Evolutionary conservation across 2,888 invertebrate genomes (phyloP), one percentile per base, ranked within the genome.

Genomic region (Amiota minor): DNA sequence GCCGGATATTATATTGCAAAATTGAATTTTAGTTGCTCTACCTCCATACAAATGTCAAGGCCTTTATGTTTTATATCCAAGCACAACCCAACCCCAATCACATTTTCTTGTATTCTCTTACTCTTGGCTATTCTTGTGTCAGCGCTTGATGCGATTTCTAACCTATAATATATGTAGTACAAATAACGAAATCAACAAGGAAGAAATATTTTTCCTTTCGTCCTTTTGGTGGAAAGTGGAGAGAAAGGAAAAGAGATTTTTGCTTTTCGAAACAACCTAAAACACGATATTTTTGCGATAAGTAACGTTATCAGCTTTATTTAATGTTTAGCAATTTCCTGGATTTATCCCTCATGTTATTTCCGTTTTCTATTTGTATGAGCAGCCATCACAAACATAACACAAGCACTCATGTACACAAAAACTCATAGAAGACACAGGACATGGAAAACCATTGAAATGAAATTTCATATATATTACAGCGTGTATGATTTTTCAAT

Each of bases 281-380:
- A 67, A 67, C 9, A n/a, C 0, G 23, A n/a, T 72, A 62, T 59
- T 72, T 69, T 75, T 71, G 73, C 72, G 80, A 71, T 72, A 79
- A 77, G 78, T 78, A 75, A 74, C 76, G 80, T 80, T 80, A 77
- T 80, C 77, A 79, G 84, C 86, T 84, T 86, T 87, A 86, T 86
- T 86, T 83, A 85, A 85, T 86, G 86, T 86, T 86, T 86, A 81
- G 86, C 86, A 86, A 85, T 85, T 85, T 85, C 84, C 84, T 86
- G 84, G 35, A 86, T 85, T 85, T 85, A 85, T 86, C 85, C 86
- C 84, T 82, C 85, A 86, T 84, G 83, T 78, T 84, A 85, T 85
- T 86, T 85, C 85, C 85, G 87, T 75, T 86, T 86, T 86, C 84
- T 85, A 85, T 86, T 85, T 80, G 79, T 82, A 80, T 81, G 81